Conservation (phyloP, 2,113 vertebrate genomes). For the Hippocampus guttulatus region DNA sequence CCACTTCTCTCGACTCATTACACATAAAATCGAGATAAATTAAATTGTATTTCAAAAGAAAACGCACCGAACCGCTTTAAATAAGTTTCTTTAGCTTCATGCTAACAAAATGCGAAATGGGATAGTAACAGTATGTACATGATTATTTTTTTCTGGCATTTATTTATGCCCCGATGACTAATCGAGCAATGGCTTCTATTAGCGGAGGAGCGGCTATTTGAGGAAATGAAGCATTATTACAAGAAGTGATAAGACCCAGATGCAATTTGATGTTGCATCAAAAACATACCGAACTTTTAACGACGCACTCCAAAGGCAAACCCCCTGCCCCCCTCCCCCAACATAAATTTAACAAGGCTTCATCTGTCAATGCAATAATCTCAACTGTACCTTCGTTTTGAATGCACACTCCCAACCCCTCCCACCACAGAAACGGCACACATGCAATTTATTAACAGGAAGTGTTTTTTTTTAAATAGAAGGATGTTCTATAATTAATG, state of each 20-base stretch:
- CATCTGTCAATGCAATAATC: background rate
- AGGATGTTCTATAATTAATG: slow-evolving; percentile 24
- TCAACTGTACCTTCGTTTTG: background rate
- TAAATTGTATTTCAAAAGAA: too few relatives aligned
- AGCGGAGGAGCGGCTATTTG: too few relatives aligned
- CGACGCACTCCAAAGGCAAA: background rate
- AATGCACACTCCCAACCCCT: background rate
- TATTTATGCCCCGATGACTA: too few relatives aligned
- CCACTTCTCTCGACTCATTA: background rate
- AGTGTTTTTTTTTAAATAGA: slow-evolving; percentile 15
- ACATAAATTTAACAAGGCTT: background rate
- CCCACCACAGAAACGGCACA: slow-evolving; percentile 1
- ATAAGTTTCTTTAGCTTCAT: too few relatives aligned
- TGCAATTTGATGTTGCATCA: background rate
- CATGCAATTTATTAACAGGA: slow-evolving; percentile 27
- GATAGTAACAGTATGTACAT: too few relatives aligned
- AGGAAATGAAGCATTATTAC: background rate
- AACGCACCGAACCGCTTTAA: too few relatives aligned
- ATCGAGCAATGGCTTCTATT: too few relatives aligned
- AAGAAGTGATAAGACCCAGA: background rate
- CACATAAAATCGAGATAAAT: too few relatives aligned
- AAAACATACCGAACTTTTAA: background rate
- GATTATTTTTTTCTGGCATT: too few relatives aligned
- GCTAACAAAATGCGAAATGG: too few relatives aligned
- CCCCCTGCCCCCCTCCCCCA: background rate